Conservation (phyloP, 1,140 invertebrate species). For the Protaetia brevitarsis region DNA sequence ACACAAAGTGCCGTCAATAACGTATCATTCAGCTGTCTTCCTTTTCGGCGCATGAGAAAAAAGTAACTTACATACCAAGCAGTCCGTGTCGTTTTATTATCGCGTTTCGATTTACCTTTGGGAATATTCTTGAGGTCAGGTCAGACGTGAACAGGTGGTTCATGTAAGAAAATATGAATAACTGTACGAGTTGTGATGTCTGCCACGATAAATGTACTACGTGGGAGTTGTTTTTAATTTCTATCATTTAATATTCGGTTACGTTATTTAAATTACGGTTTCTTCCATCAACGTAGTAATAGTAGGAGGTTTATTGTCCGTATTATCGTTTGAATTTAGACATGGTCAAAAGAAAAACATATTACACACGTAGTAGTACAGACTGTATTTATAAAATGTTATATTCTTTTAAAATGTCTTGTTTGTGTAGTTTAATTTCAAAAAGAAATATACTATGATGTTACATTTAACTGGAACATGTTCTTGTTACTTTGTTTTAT, state of each 20-base stretch:
- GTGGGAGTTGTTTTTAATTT: not conserved
- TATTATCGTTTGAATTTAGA: too few relatives aligned
- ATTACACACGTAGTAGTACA: too few relatives aligned
- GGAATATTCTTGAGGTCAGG: not conserved
- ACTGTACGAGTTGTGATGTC: not conserved
- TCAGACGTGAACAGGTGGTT: not conserved
- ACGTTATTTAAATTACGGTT: not conserved
- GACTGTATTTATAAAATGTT: too few relatives aligned
- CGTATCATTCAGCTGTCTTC: conserved; percentile 2
- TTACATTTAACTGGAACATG: too few relatives aligned
- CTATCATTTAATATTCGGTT: not conserved
- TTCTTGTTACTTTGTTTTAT: too few relatives aligned
- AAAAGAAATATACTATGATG: too few relatives aligned
- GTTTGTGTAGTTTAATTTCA: too few relatives aligned
- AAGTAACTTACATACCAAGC: not conserved
- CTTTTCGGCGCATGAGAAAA: not conserved
- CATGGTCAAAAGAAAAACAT: too few relatives aligned
- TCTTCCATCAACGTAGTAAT: too few relatives aligned
- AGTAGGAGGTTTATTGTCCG: too few relatives aligned
- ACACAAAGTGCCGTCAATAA: not conserved
- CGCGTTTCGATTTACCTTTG: not conserved
- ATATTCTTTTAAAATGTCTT: too few relatives aligned
- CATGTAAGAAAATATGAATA: not conserved
- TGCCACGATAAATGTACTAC: not conserved
- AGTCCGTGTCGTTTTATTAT: not conserved